Evolutionary conservation across 2,888 invertebrate species (phyloP).

Genomic region (Horisme vitalbata): DNA sequence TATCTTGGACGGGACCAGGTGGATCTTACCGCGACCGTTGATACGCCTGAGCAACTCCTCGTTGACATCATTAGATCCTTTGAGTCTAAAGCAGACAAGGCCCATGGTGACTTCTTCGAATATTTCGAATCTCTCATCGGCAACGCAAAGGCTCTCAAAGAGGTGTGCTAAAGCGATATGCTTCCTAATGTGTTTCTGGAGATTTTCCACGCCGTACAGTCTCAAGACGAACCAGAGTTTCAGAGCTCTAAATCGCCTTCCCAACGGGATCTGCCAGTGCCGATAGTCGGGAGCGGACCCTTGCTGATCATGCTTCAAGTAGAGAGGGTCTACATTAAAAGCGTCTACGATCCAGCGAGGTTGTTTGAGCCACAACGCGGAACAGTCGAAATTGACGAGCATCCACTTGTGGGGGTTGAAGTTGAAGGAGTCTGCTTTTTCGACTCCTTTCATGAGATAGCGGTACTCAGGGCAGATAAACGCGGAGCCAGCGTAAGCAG

Average conservation of each 20-base stretch:
- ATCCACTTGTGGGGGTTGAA: slow-evolving; percentile 99
- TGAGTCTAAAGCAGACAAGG: slow-evolving; percentile 97
- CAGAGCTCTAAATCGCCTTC: slow-evolving; percentile 94
- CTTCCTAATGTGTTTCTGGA: slow-evolving; percentile 93
- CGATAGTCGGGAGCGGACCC: slow-evolving; percentile 96
- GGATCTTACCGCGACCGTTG: slow-evolving; percentile 95
- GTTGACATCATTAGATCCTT: slow-evolving; percentile 91
- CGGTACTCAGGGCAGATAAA: slow-evolving; percentile 99
- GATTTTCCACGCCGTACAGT: slow-evolving; percentile 93
- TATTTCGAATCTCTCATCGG: slow-evolving; percentile 94
- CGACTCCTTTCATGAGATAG: slow-evolving; percentile 92
- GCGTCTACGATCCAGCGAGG: slow-evolving; percentile 96
- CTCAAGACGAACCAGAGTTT: slow-evolving; percentile 98
- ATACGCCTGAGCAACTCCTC: slow-evolving; percentile 91
- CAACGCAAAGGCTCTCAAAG: slow-evolving; percentile 90
- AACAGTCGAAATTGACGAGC: slow-evolving; percentile 99
- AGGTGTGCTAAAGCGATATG: slow-evolving; percentile 93
- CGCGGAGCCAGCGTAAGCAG: slow-evolving; percentile 97
- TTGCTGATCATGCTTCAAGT: slow-evolving; percentile 96
- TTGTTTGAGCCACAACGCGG: slow-evolving; percentile 97
- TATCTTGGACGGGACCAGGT: slow-evolving; percentile 95
- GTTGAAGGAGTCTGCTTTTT: slow-evolving; percentile 97
- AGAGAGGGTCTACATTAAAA: slow-evolving; percentile 98
- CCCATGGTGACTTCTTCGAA: slow-evolving; percentile 95
- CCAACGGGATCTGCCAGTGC: slow-evolving; percentile 98